Base-by-base conservation (phyloP, 2,888 invertebrate species). In the Epirrhoe tristata region DNA sequence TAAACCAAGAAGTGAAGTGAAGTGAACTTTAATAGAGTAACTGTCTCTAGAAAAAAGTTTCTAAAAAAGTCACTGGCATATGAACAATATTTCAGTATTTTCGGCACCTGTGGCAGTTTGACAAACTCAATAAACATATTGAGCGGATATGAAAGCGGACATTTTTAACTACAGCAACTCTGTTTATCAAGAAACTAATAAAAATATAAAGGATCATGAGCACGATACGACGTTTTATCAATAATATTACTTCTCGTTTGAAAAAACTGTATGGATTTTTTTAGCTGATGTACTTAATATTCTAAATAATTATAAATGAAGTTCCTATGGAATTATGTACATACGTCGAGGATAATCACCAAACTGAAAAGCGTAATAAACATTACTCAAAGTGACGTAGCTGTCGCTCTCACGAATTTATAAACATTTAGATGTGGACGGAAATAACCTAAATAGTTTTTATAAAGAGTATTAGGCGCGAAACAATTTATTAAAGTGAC, bases 311-410 rank as follows among this genome's bases (percentile, higher is more conserved):
- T 3, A 43, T 43, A 12, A 43, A 24, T 24, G 24, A 24, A 24
- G 24, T 24, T 2, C 24, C 24, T 24, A 24, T 1, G 24, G 24
- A 24, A 24, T 24, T 24, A 24, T 24, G 39, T 36, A 62, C 16
- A 62, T 51, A 63, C 54, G 56, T 70, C 53, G 48, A 57, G 24
- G 56, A 63, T 68, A 66, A 68, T 66, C 60, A 24, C 63, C 39
- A 14, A 24, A 48, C 43, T 56, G 59, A 48, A 62, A 56, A 46
- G 14, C 48, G 48, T 57, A 51, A 65, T 65, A 64, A 67, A 63
- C 85, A 82, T 86, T 87, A 79, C 81, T 73, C 83, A 70, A 83
- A 86, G 85, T 81, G 81, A 79, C 79, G 72, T 83, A 81, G 82
- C 81, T 83, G 83, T 80, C 82, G 24, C 10, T 58, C 76, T 70